phyloP scores from a whole-genome alignment of 2,113 vertebrate genomes.

The Ursus arctos region DNA sequence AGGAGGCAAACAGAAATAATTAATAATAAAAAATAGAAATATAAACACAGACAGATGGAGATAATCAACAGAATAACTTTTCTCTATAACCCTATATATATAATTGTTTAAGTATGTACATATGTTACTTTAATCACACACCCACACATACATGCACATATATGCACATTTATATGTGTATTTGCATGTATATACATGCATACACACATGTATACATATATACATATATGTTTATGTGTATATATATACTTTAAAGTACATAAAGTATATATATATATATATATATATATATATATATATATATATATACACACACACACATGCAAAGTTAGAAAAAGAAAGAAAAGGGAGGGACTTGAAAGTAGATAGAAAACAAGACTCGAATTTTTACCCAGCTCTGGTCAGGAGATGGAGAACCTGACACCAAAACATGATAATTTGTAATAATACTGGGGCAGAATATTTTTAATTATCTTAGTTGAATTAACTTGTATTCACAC shows the following conservation, averaged over 20 bases:
- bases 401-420: neutral
- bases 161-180: neutral
- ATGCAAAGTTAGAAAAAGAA: neutral
- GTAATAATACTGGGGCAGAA: neutral
- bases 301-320: neutral
- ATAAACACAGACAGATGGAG: neutral
- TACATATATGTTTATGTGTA: too few species aligned
- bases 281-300: accelerated
- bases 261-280: neutral
- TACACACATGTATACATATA: neutral
- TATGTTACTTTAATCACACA: neutral
- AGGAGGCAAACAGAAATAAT: neutral
- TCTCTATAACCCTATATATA: neutral
- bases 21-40: neutral
- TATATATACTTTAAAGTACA: neutral
- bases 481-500: neutral
- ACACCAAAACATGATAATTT: neutral
- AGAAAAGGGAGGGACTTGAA: neutral
- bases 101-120: neutral
- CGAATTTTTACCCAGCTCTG: neutral
- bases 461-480: neutral
- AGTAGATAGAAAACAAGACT: neutral
- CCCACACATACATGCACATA: neutral
- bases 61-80: neutral
- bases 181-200: neutral